These are phyloP conservation scores for Cichlasoma orientale DNA, from an alignment of 2,797 vertebrate genomes.

Conservation along the genomic window DNA sequence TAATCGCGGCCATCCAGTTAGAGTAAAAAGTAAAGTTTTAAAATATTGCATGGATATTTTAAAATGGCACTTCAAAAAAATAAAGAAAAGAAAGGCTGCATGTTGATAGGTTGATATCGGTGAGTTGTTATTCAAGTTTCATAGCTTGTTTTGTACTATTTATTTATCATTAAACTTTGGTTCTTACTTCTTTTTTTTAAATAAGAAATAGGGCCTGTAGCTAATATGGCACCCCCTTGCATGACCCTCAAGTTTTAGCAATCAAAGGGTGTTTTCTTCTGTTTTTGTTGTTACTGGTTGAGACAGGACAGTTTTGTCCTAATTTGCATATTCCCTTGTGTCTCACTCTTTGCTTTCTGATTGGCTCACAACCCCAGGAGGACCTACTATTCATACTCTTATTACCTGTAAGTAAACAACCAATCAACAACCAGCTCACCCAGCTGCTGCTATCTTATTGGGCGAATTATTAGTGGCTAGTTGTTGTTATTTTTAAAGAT, in stretches of 20 bases:
- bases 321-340: constrained; percentile 95
- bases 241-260: constrained; percentile 66
- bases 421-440: constrained; percentile 76
- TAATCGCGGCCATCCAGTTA: constrained; percentile 10
- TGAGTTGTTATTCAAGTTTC: constrained; percentile 16
- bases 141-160: constrained; percentile 18
- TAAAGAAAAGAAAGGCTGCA: constrained; percentile 37
- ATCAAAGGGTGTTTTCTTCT: constrained; percentile 78
- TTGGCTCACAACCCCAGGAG: constrained; percentile 98
- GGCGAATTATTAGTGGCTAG: constrained; percentile 77
- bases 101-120: constrained; percentile 33
- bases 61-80: constrained; percentile 7
- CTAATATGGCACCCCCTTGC: constrained; percentile 51
- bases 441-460: constrained; percentile 75
- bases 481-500: constrained; percentile 93
- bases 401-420: constrained; percentile 99
- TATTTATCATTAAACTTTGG: constrained; percentile 19
- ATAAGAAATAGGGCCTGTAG: constrained; percentile 31
- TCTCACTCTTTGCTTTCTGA: constrained; percentile 98
- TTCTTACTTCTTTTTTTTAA: not conserved
- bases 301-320: constrained; percentile 87
- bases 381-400: constrained; percentile 99
- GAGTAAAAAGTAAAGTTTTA: constrained; percentile 9
- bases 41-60: constrained; percentile 43
- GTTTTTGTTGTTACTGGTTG: constrained; percentile 91